Evolutionary conservation across 2,113 vertebrate genomes (phyloP).

Genomic region (Myotis davidii): DNA sequence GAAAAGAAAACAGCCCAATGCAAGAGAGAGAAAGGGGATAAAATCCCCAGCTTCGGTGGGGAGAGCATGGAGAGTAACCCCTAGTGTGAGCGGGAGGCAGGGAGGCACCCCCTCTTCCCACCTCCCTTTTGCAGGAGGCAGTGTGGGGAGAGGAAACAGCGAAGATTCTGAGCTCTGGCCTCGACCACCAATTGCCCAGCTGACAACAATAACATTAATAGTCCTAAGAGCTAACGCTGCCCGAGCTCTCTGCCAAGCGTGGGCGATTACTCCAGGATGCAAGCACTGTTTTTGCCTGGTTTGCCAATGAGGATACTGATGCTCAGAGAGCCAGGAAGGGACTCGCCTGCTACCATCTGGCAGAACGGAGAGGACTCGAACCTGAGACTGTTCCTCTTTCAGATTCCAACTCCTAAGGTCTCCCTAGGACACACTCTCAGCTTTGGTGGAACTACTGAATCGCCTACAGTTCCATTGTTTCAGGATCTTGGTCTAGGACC

Average conservation of each 20-base stretch:
- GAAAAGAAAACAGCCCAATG: background rate
- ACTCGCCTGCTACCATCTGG: background rate
- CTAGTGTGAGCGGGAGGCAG: fast-evolving
- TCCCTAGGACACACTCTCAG: fast-evolving
- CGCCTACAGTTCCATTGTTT: background rate
- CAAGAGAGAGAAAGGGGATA: background rate
- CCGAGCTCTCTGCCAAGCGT: background rate
- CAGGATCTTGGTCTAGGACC: background rate
- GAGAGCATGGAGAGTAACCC: fast-evolving
- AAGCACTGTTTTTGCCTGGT: background rate
- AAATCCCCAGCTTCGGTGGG: no score
- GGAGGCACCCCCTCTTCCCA: background rate
- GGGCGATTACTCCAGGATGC: background rate
- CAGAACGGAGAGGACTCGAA: background rate
- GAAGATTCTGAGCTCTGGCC: background rate
- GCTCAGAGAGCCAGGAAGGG: background rate
- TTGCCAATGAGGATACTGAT: background rate
- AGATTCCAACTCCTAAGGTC: background rate
- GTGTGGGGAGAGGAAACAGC: background rate
- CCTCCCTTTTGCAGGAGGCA: background rate
- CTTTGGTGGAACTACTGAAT: background rate
- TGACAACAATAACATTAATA: background rate
- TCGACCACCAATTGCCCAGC: background rate
- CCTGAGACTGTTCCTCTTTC: background rate
- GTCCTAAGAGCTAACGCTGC: background rate